Conservation (phyloP, 2,888 invertebrate species). For the Chloromyia formosa region DNA sequence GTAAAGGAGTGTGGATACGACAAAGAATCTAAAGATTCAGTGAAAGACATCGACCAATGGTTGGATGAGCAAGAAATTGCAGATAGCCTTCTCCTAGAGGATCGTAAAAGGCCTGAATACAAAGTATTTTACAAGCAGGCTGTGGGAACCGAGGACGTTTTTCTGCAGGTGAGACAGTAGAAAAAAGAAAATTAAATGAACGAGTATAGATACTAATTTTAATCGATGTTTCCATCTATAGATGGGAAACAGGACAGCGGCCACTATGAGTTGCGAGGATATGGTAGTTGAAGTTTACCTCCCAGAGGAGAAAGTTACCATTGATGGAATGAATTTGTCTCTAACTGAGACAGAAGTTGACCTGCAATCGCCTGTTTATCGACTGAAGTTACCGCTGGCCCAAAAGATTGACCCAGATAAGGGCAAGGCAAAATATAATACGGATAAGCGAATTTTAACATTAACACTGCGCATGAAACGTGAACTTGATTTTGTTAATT, state of each 20-base stretch:
- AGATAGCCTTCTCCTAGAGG: constrained; percentile 68
- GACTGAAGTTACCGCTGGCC: constrained; percentile 78
- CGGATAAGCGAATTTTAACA: constrained; percentile 70
- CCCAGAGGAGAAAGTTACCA: constrained; percentile 73
- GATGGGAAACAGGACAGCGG: constrained; percentile 82
- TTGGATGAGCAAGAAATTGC: constrained; percentile 65
- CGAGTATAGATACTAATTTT: constrained; percentile 4
- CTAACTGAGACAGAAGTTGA: constrained; percentile 71
- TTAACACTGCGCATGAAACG: constrained; percentile 78
- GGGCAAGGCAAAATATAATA: constrained; percentile 83
- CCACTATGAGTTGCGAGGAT: constrained; percentile 86
- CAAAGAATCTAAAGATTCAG: constrained; percentile 53
- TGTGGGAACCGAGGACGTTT: constrained; percentile 86
- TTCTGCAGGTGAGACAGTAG: constrained; percentile 79
- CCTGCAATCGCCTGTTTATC: constrained; percentile 71
- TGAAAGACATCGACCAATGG: constrained; percentile 59
- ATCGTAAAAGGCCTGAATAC: constrained; percentile 76
- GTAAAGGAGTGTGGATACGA: constrained; percentile 46
- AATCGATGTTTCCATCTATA: constrained; percentile 57
- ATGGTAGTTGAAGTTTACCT: constrained; percentile 80
- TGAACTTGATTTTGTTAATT: constrained; percentile 88
- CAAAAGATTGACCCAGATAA: constrained; percentile 83
- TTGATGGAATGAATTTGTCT: constrained; percentile 78
- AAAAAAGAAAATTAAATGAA: constrained; percentile 8
- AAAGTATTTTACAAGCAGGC: constrained; percentile 86